Conservation (phyloP, 2,113 vertebrate species). For the Struthidea cinerea region DNA sequence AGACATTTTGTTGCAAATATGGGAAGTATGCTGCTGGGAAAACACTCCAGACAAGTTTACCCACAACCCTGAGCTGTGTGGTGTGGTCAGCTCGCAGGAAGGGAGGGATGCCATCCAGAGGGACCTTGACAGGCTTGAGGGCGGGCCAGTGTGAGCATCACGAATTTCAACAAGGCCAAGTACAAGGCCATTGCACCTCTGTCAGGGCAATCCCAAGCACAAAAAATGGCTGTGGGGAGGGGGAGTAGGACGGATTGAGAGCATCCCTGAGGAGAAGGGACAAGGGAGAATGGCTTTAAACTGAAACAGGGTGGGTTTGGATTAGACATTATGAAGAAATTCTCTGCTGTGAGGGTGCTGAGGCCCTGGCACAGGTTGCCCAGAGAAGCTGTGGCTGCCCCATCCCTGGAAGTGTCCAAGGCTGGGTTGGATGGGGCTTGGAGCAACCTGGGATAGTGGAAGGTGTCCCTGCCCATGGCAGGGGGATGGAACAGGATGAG, state of each 20-base stretch:
- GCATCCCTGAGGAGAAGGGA: not conserved
- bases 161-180: not conserved
- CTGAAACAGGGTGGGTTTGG: not conserved
- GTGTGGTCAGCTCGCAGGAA: fast-evolving
- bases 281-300: not conserved
- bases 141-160: fast-evolving
- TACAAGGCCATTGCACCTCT: not conserved
- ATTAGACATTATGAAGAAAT: fast-evolving
- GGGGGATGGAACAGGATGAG: too few relatives aligned
- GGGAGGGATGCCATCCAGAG: not conserved
- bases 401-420: not conserved
- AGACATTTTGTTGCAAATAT: not conserved
- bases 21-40: not conserved
- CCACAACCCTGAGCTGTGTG: not conserved
- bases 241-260: not conserved
- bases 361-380: not conserved
- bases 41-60: not conserved
- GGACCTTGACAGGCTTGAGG: not conserved
- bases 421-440: fast-evolving
- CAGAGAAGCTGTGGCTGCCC: not conserved
- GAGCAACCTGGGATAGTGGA: not conserved
- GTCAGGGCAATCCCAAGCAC: not conserved
- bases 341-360: fast-evolving
- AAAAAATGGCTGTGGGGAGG: not conserved
- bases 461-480: not conserved